Evolutionary conservation across 1,140 invertebrate species (phyloP).

Genomic region (Drosophila takahashii): DNA sequence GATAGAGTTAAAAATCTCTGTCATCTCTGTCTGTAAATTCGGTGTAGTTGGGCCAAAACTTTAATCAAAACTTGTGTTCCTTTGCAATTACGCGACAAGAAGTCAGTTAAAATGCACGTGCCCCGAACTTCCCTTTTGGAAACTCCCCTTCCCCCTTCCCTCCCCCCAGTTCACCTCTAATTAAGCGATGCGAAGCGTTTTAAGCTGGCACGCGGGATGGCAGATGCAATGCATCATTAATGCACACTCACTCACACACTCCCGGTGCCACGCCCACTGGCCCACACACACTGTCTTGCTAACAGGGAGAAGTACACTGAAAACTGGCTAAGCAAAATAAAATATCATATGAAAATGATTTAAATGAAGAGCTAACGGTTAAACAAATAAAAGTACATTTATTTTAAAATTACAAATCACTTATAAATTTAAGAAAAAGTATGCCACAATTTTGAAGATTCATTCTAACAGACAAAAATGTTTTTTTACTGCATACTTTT

Average conservation of each 20-base stretch:
- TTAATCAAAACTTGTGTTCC: constrained; percentile 74
- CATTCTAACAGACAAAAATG: too few species aligned
- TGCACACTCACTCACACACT: constrained; percentile 50
- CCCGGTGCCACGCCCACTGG: neutral
- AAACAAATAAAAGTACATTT: too few species aligned
- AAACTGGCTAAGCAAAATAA: neutral
- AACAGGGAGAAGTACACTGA: neutral
- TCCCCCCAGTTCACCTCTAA: constrained; percentile 58
- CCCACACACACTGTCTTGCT: neutral
- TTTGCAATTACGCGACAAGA: constrained; percentile 71
- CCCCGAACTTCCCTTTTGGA: neutral
- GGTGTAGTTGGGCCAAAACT: constrained; percentile 40
- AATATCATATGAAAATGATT: neutral
- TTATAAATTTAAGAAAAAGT: too few species aligned
- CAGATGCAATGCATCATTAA: constrained; percentile 72
- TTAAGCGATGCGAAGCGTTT: constrained; percentile 66
- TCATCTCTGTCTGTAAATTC: constrained; percentile 34
- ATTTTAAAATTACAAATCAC: too few species aligned
- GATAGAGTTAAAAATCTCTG: neutral
- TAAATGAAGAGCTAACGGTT: too few species aligned
- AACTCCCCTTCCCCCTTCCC: too few species aligned
- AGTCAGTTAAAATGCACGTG: constrained; percentile 54
- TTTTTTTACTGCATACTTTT: too few species aligned
- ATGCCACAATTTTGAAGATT: too few species aligned
- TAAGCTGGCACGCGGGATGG: constrained; percentile 31